Evolutionary conservation across 1,140 invertebrate genomes (phyloP), one percentile per base, ranked within the genome.

Genomic region (Macrobrachium nipponense): DNA sequence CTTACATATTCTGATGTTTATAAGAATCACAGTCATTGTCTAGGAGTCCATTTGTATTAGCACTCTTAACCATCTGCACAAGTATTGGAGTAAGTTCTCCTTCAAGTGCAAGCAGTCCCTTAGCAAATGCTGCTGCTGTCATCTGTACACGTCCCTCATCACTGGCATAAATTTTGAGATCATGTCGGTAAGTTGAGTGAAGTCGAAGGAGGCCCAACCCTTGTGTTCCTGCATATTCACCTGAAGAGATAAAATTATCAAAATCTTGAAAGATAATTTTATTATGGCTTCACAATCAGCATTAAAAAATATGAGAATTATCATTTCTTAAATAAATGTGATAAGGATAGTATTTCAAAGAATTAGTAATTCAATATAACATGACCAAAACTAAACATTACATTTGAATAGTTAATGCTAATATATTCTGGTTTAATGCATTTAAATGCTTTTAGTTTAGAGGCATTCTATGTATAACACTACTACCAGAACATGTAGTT

Each of bases 111-210:
- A 99, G 92, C 36, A 99, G 92, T 15, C 98, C 98, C 92, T 99
- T 99, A 4, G 98, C 98, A 92, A 99, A 99, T 15, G 98, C 98
- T 17, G 98, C 98, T 0, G 98, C 98, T 0, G 98, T 99, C 98
- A 99, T 99, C 92, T 99, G 98, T 2, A 99, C 98, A 77, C 98
- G 93, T 1, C 99, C 99, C 92, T 99, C 99, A 91, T 99, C 99
- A 10, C 97, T 99, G 0, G 99, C 98, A 92, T 99, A 99, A 86
- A 99, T 99, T 92, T 99, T 99, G 23, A 99, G 93, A 91, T 99
- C 99, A 91, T 99, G 99, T 3, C 99, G 94, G 91, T 98, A 99
- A 0, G 99, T 99, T 2, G 97, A 99, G 91, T 99, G 99, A 0
- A 99, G 92, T 51, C 99, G 94, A 0, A 98, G 93, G 23, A 99